Conservation (phyloP, 2,888 invertebrate species). For the Choristoneura rosaceana region DNA sequence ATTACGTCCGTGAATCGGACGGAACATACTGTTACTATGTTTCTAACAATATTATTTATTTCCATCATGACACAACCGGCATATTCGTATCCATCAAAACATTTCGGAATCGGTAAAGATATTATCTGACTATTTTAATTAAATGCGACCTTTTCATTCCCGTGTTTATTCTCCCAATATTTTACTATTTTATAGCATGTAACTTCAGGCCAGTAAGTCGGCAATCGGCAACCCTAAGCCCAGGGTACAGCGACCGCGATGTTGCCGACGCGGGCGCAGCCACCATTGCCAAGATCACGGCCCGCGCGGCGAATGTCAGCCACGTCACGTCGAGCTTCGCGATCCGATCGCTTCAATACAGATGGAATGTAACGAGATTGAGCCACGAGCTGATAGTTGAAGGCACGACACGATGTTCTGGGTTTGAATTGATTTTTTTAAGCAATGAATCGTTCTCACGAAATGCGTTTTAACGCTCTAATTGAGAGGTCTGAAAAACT, state of each 20-base stretch:
- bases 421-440: background rate
- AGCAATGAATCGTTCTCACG: background rate
- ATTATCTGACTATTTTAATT: no score
- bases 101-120: no score
- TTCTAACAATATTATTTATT: no score
- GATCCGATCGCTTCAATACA: slow-evolving; percentile 76
- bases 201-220: no score
- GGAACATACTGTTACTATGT: no score
- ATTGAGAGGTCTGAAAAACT: background rate
- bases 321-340: slow-evolving; percentile 82
- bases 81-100: no score
- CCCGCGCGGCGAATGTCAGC: slow-evolving; percentile 84
- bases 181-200: background rate
- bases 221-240: slow-evolving; percentile 35
- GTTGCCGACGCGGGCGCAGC: slow-evolving; percentile 64
- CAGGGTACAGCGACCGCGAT: slow-evolving; percentile 84
- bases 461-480: background rate
- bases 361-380: slow-evolving; percentile 62
- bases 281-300: slow-evolving; percentile 87
- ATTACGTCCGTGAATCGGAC: no score
- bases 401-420: slow-evolving; percentile 1
- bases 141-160: no score
- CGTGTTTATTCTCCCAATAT: no score
- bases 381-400: slow-evolving; percentile 4
- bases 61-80: no score